phyloP scores from a whole-genome alignment of 2,113 vertebrate genomes.

The Dasyornis broadbenti region DNA sequence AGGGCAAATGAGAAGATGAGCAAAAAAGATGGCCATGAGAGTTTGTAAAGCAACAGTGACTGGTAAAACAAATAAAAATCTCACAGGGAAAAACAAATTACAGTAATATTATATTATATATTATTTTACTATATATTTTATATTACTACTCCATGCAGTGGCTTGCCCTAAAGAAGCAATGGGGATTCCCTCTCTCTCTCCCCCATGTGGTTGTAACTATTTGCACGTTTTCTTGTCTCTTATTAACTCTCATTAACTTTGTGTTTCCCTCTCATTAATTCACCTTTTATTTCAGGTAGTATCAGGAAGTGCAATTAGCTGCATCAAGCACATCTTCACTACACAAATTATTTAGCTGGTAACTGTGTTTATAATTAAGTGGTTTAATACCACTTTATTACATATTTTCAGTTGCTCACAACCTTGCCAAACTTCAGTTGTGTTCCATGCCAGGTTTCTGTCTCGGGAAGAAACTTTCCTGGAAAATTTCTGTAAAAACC shows the following conservation, averaged over 20 bases:
- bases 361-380: constrained; percentile 39
- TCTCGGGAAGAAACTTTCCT: background rate
- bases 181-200: background rate
- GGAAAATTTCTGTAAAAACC: background rate
- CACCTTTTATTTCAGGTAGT: constrained; percentile 43
- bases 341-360: constrained; percentile 23
- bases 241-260: constrained; percentile 23
- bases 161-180: background rate
- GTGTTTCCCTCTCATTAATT: constrained; percentile 26
- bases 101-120: too few relatives aligned
- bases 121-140: too few relatives aligned
- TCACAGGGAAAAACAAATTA: background rate
- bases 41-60: background rate
- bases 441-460: constrained; percentile 15
- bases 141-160: background rate
- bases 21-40: background rate
- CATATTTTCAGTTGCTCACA: background rate
- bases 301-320: constrained; percentile 48
- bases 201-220: background rate
- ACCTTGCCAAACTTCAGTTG: background rate
- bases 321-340: constrained; percentile 21
- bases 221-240: background rate
- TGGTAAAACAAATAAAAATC: background rate
- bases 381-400: constrained; percentile 9
- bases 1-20: background rate